Base-by-base conservation (phyloP, 2,113 vertebrate genomes). In the Pterocles orientalis region DNA sequence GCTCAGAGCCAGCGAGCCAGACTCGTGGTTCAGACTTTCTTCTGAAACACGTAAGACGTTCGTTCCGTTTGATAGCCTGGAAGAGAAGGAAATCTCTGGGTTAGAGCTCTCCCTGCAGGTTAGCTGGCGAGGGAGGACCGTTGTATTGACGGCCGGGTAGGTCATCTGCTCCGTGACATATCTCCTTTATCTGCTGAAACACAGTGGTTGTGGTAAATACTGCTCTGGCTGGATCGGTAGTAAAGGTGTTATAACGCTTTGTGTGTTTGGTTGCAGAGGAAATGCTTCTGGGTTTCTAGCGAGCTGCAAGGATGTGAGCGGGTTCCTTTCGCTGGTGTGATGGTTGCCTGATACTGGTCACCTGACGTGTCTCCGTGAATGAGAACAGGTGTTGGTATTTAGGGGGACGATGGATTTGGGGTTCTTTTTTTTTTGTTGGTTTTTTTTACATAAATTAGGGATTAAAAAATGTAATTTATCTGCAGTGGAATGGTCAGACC, bases 31-130 rank as follows among this genome's bases (percentile, higher is more conserved):
- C 16, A 43, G 65, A n/a, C 6, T 66, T 41, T 76, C 31, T 61
- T 94, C 82, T 86, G 85, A 79, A 18, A 92, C 47, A 19, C 19
- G 82, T 5, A 71, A 43, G 68, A 88, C 47, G 2, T 82, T 68
- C 1, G 94, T 96, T 17, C 94, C 95, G 0, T 97, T 94, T 13
- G 82, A 97, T 41, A 98, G 79, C 90, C 98, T 98, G 90, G 36
- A 91, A 91, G 2, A 82, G 84, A 53, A 57, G 85, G 41, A 5
- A 21, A 53, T 79, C 2, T 3, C 12, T 34, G 6, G 36, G 56
- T 69, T 34, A 62, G 2, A 10, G 9, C 6, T 12, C 3, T 53
- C 41, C 10, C 15, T 14, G 8, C 26, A 6, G 21, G 12, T 2
- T 17, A 12, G 34, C 14, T 29, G 24, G 14, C n/a, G 16, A 7